Evolutionary conservation across 2,888 invertebrate genomes (phyloP).

Genomic region (Boloria euphrosyne): DNA sequence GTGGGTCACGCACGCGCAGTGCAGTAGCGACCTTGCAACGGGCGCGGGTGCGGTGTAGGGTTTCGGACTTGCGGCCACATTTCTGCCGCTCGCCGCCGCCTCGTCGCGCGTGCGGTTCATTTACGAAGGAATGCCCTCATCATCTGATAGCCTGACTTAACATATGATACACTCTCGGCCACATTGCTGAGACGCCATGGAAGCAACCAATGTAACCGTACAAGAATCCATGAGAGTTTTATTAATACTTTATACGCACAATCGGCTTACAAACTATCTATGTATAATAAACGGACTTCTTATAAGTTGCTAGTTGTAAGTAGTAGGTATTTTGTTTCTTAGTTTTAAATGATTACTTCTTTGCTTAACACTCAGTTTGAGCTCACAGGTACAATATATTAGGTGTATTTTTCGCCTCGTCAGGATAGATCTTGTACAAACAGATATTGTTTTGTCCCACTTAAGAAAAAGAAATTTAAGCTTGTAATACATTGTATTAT

Average conservation of each 20-base stretch:
- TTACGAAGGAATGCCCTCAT: constrained; percentile 74
- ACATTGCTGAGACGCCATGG: constrained; percentile 64
- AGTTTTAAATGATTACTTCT: too few relatives aligned
- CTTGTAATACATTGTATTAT: too few relatives aligned
- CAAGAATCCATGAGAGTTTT: constrained; percentile 41
- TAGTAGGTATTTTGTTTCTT: too few relatives aligned
- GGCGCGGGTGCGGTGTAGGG: constrained; percentile 59
- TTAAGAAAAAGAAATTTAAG: too few relatives aligned
- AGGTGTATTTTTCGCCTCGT: too few relatives aligned
- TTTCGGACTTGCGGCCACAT: constrained; percentile 75
- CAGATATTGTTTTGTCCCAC: too few relatives aligned
- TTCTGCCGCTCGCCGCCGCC: constrained; percentile 62
- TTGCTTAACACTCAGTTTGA: too few relatives aligned
- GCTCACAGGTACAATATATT: too few relatives aligned
- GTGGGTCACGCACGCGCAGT: constrained; percentile 68
- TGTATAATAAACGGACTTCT: constrained; percentile 5
- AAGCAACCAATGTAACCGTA: constrained; percentile 58
- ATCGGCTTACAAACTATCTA: constrained; percentile 31
- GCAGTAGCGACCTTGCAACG: constrained; percentile 76
- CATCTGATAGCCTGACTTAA: constrained; percentile 68
- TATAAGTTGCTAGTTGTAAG: background rate
- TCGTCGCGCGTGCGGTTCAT: constrained; percentile 68
- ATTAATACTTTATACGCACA: constrained; percentile 31
- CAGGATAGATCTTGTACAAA: too few relatives aligned
- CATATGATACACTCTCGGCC: constrained; percentile 71